Base-by-base conservation (phyloP, 1,140 invertebrate species). In the Drosophila repletoides region DNA sequence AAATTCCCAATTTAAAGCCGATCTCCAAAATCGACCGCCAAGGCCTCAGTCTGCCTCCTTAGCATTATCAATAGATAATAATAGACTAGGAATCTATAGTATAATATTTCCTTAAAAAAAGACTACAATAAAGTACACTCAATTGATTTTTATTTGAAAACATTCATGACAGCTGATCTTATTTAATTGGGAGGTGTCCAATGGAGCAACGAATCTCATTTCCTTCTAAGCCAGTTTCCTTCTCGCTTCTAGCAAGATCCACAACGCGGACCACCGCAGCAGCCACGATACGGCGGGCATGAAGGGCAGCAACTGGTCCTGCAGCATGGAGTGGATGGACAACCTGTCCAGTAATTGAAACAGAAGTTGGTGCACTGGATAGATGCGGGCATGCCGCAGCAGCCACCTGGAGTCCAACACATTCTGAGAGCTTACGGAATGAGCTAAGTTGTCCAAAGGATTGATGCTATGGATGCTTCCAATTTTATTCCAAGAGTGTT, bases 341-440 rank as follows among this genome's bases (percentile, higher is more conserved):
- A 72, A 0, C 81, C 81, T 2, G 80, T 84, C 71, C 76, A 86
- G 41, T 52, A 87, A 4, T 86, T 86, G 17, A 29, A 84, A 46
- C 71, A 87, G 10, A 84, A 84, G 45, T 86, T 80, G 0, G 81
- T 86, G 24, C 72, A 75, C 31, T 84, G 80, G 5, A 84, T 72
- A 7, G 34, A 34, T 0, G 76, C 15, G 10, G 80, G 71, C 6
- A 61, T 15, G n/a, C 53, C 56, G 17, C 79, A 84, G 21, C 56
- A 75, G 49, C 80, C 81, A 38, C 81, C 81, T 15, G 81, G 72
- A 65, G 63, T 48, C 31, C 81, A 87, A 53, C 75, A 80, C 79
- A 80, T 86, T 22, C 2, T 15, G 24, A 28, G 3, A 58, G 21
- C n/a, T 56, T 29, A 41, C 31, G 33, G 41, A 53, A 41, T 33